These are phyloP conservation scores for Spheniscus humboldti DNA, from an alignment of 2,797 vertebrate genomes.

Conservation along the genomic window DNA sequence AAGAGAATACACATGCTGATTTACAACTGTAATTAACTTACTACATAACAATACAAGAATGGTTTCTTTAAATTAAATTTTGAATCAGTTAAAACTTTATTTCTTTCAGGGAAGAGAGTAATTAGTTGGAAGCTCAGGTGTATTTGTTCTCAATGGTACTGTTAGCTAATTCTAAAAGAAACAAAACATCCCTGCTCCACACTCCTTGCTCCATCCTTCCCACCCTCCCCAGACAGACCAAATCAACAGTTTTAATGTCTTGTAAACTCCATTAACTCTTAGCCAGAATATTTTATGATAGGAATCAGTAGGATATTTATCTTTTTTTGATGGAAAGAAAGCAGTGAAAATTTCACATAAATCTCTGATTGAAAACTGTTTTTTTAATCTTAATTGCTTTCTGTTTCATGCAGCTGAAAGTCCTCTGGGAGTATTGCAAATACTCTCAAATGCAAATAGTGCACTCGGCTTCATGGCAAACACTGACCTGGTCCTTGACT, in stretches of 20 bases:
- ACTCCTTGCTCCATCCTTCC: background rate
- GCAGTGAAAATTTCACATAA: background rate
- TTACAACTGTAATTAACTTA: background rate
- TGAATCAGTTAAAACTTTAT: background rate
- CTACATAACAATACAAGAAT: background rate
- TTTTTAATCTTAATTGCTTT: background rate
- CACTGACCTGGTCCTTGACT: constrained; percentile 1
- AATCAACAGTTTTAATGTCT: background rate
- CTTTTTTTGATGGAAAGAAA: background rate
- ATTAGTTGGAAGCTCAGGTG: background rate
- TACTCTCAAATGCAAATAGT: background rate
- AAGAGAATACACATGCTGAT: background rate
- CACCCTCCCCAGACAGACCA: background rate
- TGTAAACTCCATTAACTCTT: background rate
- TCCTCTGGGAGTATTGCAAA: background rate
- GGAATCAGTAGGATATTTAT: background rate
- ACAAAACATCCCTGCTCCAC: background rate
- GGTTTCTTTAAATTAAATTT: background rate
- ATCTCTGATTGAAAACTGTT: background rate
- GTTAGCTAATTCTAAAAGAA: background rate
- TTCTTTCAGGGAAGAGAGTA: background rate
- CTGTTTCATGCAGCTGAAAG: background rate
- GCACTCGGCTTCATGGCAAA: background rate
- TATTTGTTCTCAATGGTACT: background rate
- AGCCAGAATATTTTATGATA: background rate